These are phyloP conservation scores for Genyomyrus donnyi DNA, from an alignment of 2,113 vertebrate species.

Conservation along the genomic window DNA sequence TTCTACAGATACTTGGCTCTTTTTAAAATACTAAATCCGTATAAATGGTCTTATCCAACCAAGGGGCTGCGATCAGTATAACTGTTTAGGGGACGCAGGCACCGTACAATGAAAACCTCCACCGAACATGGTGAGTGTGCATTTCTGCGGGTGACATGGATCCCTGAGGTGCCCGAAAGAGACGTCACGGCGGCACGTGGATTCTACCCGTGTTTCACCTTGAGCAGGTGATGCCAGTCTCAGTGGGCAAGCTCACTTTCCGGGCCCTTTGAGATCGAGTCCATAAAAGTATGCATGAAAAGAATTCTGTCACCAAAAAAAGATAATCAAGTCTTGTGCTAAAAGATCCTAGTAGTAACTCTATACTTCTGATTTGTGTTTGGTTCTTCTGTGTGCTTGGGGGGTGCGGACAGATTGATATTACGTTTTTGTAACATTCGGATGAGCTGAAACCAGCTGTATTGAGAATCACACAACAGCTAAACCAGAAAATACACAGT, in stretches of 20 bases:
- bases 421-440: background rate
- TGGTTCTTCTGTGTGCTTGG: background rate
- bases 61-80: background rate
- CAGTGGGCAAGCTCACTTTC: background rate
- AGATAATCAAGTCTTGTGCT: background rate
- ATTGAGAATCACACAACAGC: background rate
- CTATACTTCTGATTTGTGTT: background rate
- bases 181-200: background rate
- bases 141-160: background rate
- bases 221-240: background rate
- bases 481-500: background rate
- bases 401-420: background rate
- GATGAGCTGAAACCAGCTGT: background rate
- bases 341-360: background rate
- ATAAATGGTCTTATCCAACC: background rate
- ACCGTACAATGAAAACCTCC: background rate
- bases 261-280: background rate
- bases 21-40: background rate
- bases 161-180: background rate
- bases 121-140: background rate
- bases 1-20: background rate
- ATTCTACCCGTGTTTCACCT: background rate
- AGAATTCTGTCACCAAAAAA: background rate
- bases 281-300: background rate
- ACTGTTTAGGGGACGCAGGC: background rate